Evolutionary conservation across 2,888 invertebrate genomes (phyloP).

Genomic region (Sminthurinus aureus): DNA sequence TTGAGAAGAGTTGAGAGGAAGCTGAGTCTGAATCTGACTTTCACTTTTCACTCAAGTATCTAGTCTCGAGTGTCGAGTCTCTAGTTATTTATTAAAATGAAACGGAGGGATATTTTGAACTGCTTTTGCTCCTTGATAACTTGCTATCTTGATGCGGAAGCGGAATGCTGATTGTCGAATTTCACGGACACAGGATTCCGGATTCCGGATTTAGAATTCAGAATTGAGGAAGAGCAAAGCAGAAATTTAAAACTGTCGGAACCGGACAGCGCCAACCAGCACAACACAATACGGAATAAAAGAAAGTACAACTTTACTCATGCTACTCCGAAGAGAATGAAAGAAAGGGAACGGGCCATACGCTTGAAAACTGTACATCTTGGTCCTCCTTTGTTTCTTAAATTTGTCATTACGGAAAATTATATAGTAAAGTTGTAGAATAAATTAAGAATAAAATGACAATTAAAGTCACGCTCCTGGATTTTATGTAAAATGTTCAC

Average conservation of each 20-base stretch:
- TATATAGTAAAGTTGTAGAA: slow-evolving; percentile 7
- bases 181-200: too few relatives aligned
- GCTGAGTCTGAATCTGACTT: too few relatives aligned
- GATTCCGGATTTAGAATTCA: too few relatives aligned
- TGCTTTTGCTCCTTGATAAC: too few relatives aligned
- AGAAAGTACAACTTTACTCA: not conserved
- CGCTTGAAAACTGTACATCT: not conserved
- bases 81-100: too few relatives aligned
- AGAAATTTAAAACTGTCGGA: not conserved
- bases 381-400: not conserved
- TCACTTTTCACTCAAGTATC: too few relatives aligned
- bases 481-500: not conserved
- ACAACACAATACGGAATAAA: not conserved
- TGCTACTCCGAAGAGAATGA: not conserved
- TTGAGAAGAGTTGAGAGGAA: too few relatives aligned
- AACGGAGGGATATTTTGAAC: too few relatives aligned
- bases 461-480: slow-evolving; percentile 2
- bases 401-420: not conserved
- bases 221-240: not conserved
- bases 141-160: too few relatives aligned
- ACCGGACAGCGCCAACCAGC: not conserved
- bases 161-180: too few relatives aligned
- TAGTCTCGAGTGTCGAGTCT: too few relatives aligned
- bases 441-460: slow-evolving; percentile 15
- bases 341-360: not conserved